Evolutionary conservation across 64 coral and sea anemone genomes (phyloP), one percentile per base, ranked within the genome.

Genomic region (Pocillopora verrucosa): DNA sequence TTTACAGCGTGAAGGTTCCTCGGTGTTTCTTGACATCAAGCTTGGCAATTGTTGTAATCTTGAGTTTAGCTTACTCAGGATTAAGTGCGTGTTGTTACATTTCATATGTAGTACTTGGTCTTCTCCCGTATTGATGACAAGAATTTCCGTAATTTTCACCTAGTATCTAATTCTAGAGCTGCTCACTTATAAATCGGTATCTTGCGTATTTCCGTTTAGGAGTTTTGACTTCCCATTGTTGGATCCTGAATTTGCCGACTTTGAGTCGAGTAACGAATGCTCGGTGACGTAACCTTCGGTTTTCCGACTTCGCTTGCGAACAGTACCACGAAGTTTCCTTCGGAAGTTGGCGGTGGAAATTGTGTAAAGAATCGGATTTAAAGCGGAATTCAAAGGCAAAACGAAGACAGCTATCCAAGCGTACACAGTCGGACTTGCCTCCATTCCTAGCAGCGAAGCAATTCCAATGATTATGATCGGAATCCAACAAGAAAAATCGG

Each of bases 371-470:
- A 96, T 88, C 38, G 94, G 94, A 34, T 96, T 96, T 73, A 96
- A 84, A 12, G 94, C 94, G 16, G 94, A 96, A 74, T 96, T 96
- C 16, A 96, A 84, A 68, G 94, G 94, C 1, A 96, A 70, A 2
- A 96, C 94, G 81, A 96, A 96, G 2, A 96, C 94, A 2, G 94
- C 91, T 37, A 96, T 84, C 94, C 94, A 96, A 2, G 94, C 94
- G 60, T 96, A 96, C 19, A 96, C 94, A 2, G 59, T 68, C 19
- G 94, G 94, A 37, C 76, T 78, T 3, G 94, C 94, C 69, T 96
- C 68, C 76, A 93, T 80, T 1, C 94, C 94, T 36, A 90, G 80
- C 14, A 96, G 36, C 9, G 94, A 96, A 38, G 94, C 91, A 56
- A 96, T 96, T 7, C 94, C 94, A 56, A 96, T 96, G 19, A 93